Percentiles rank a stretch among this genome's conserved stretches.
Evolutionary conservation across 2,888 invertebrate genomes (phyloP).

Genomic region (Agonopterix heracliana): DNA sequence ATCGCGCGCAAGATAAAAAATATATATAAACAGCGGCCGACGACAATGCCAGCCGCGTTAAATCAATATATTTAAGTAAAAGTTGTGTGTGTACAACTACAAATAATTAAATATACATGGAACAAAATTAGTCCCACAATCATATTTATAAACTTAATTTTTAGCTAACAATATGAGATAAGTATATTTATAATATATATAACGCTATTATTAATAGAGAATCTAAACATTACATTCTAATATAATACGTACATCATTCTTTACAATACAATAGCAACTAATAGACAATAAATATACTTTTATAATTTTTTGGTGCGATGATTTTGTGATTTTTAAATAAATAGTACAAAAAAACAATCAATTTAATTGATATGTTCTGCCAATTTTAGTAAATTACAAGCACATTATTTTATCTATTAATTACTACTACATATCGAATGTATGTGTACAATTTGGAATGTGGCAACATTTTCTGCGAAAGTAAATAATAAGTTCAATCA

Average conservation of each 20-base stretch:
- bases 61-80: no score
- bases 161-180: constrained; percentile 66
- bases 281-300: constrained; percentile 13
- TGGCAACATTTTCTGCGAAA: constrained; percentile 26
- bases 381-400: not conserved
- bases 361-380: constrained; percentile 14
- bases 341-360: constrained; percentile 3
- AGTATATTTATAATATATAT: constrained; percentile 47
- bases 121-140: constrained; percentile 48
- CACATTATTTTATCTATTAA: constrained; percentile 10
- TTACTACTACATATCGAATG: constrained; percentile 22
- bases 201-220: constrained; percentile 56
- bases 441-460: constrained; percentile 21
- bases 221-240: constrained; percentile 55
- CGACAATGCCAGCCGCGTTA: no score
- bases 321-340: not conserved
- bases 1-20: no score
- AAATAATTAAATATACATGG: constrained; percentile 9
- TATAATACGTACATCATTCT: constrained; percentile 22
- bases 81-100: no score
- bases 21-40: no score
- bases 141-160: constrained; percentile 46
- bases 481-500: constrained; percentile 16
- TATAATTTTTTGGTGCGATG: not conserved
- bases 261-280: constrained; percentile 29